phyloP scores from a whole-genome alignment of 2,113 vertebrate genomes.

The Narcine bancroftii region DNA sequence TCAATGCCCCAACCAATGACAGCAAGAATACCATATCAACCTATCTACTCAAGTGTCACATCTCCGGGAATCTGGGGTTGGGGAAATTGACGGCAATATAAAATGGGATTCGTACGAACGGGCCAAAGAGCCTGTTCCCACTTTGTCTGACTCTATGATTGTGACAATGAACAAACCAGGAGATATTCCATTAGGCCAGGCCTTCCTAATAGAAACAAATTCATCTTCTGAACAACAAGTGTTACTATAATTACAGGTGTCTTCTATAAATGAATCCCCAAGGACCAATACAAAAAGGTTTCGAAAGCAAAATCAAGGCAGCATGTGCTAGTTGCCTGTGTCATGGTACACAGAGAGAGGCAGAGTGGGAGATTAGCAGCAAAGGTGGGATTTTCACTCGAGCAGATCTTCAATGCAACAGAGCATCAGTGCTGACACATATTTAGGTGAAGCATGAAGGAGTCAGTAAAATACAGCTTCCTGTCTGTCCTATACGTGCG shows the following conservation, averaged over 20 bases:
- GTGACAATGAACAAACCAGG: neutral
- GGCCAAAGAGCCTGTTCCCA: no score
- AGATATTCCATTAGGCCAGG: constrained; percentile 15
- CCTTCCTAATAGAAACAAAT: constrained; percentile 36
- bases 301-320: no score
- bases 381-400: neutral
- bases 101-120: no score
- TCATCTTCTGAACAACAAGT: constrained; percentile 34
- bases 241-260: constrained; percentile 37
- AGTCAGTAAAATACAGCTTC: neutral
- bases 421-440: neutral
- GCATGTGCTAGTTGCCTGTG: neutral
- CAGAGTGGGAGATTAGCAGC: neutral
- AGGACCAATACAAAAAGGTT: neutral
- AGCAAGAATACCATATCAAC: no score
- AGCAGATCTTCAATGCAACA: neutral
- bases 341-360: neutral
- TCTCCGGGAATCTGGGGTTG: no score
- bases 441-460: neutral
- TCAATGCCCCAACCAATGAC: no score
- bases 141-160: no score
- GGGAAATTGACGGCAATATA: no score
- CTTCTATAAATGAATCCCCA: neutral
- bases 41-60: no score
- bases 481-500: neutral